Conservation (phyloP, 2,888 invertebrate species). For the Dicycla oo region DNA sequence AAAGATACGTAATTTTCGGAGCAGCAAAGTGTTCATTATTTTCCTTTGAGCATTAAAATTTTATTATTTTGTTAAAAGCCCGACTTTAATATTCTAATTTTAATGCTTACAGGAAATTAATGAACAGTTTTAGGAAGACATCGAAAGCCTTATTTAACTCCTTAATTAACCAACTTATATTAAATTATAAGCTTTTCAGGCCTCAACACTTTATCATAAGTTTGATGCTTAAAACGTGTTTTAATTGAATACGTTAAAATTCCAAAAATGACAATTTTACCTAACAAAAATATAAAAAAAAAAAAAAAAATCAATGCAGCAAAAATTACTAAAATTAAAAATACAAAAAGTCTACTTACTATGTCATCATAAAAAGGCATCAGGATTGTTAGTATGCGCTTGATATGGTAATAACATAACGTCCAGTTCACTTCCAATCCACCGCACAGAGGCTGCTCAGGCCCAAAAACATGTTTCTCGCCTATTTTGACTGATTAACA, state of each 20-base stretch:
- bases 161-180: too few relatives aligned
- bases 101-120: slow-evolving; percentile 4
- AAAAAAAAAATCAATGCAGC: neutral
- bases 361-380: slow-evolving; percentile 88
- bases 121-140: neutral
- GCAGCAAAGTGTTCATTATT: too few relatives aligned
- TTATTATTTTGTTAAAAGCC: too few relatives aligned
- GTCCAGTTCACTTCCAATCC: slow-evolving; percentile 82
- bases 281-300: neutral
- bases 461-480: slow-evolving; percentile 70
- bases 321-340: neutral
- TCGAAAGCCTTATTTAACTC: neutral
- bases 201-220: too few relatives aligned
- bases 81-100: neutral
- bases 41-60: too few relatives aligned
- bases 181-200: too few relatives aligned
- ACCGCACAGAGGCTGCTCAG: slow-evolving; percentile 72
- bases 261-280: neutral
- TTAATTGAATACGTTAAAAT: neutral
- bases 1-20: neutral
- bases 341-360: slow-evolving; percentile 74
- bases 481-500: slow-evolving; percentile 82
- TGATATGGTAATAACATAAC: slow-evolving; percentile 84
- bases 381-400: slow-evolving; percentile 80
- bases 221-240: too few relatives aligned